These are phyloP conservation scores for Tethya wilhelma DNA, from an alignment of 37 sponge, comb jelly and placozoan genomes.

Conservation along the genomic window DNA sequence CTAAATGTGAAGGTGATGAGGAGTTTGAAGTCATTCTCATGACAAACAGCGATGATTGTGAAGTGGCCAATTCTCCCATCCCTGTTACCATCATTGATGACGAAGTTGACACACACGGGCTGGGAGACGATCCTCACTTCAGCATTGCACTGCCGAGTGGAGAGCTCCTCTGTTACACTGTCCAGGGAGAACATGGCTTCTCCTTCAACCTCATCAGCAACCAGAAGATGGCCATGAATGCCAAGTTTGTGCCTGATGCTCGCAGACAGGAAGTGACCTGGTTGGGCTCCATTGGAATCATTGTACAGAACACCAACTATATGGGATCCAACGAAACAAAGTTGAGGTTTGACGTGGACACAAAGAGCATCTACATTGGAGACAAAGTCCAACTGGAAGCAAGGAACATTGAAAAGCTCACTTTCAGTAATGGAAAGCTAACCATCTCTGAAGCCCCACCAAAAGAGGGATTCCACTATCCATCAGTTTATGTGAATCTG, in stretches of 20 bases:
- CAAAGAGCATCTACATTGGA: constrained; percentile 29
- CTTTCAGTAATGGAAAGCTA: constrained; percentile 25
- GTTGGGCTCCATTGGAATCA: constrained; percentile 43
- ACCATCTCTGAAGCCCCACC: constrained; percentile 40
- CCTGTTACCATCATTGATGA: constrained; percentile 23
- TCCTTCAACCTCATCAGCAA: constrained; percentile 43
- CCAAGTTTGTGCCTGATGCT: constrained; percentile 45
- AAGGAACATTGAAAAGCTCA: constrained; percentile 20
- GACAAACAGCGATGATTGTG: not conserved
- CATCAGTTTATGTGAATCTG: constrained; percentile 15
- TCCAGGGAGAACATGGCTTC: constrained; percentile 48
- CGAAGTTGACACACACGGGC: not conserved
- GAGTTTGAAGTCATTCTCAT: not conserved
- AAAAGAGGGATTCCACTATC: constrained; percentile 19
- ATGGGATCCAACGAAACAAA: constrained; percentile 16
- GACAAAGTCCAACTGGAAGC: constrained; percentile 19
- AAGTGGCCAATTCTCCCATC: not conserved
- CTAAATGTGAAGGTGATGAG: constrained; percentile 12
- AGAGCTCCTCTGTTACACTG: constrained; percentile 38
- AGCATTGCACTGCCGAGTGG: constrained; percentile 19
- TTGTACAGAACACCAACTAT: constrained; percentile 22
- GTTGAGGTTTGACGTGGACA: constrained; percentile 12
- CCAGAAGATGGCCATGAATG: constrained; percentile 22
- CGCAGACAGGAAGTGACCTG: constrained; percentile 35
- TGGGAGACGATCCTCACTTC: constrained; percentile 52